Evolutionary conservation across 2,888 invertebrate genomes (phyloP).

Genomic region (Eupithecia abbreviata): DNA sequence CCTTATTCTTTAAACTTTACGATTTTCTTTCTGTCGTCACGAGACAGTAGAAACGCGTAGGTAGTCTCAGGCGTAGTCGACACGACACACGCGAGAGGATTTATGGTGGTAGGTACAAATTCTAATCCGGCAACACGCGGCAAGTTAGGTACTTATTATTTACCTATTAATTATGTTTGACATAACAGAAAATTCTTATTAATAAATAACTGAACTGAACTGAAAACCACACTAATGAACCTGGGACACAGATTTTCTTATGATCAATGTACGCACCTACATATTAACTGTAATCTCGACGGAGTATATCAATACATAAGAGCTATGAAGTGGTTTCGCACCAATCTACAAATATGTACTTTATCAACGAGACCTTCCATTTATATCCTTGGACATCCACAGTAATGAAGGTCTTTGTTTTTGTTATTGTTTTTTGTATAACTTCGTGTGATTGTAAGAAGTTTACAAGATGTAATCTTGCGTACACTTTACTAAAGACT

Average conservation of each 20-base stretch:
- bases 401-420: conserved; percentile 23
- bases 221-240: no score
- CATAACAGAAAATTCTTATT: no score
- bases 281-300: neutral
- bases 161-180: no score
- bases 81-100: no score
- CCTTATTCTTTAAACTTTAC: no score
- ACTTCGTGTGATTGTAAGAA: conserved; percentile 47
- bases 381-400: conserved; percentile 3
- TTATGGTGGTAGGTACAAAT: no score
- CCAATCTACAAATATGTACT: neutral
- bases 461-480: conserved; percentile 62
- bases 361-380: conserved; percentile 1
- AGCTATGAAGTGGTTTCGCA: neutral
- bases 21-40: no score
- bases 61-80: no score
- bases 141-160: no score
- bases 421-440: conserved; percentile 17
- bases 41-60: no score
- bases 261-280: neutral
- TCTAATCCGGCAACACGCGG: no score
- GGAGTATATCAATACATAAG: neutral
- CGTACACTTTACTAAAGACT: conserved; percentile 52
- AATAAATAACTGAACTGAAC: no score
- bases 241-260: neutral